Conservation (phyloP, 2,113 vertebrate genomes). For the Pseudolaguvia tuberculata region DNA sequence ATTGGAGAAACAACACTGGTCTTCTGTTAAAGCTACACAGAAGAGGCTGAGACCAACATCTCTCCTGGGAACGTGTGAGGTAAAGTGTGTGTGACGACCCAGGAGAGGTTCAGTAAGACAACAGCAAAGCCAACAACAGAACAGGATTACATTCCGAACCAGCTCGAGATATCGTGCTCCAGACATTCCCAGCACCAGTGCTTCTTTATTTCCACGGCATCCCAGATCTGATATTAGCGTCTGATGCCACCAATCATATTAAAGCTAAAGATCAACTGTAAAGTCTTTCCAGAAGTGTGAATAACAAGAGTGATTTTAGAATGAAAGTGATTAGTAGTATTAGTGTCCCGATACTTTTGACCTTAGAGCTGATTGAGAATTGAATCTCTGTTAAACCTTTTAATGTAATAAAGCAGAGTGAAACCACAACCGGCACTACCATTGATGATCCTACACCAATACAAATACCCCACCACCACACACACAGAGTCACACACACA, state of each 20-base stretch:
- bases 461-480: not conserved
- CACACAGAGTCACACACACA: constrained; percentile 48
- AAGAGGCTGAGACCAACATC: not conserved
- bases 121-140: constrained; percentile 30
- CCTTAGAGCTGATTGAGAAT: constrained; percentile 33
- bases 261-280: too few species aligned
- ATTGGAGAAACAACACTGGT: not conserved
- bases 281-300: too few species aligned
- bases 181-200: too few species aligned
- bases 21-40: not conserved
- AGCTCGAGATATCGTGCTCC: not conserved
- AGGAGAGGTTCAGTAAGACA: constrained; percentile 22
- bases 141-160: constrained; percentile 36
- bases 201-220: too few species aligned
- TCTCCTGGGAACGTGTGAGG: not conserved
- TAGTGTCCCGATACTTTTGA: too few species aligned
- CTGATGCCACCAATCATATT: too few species aligned
- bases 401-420: constrained; percentile 14
- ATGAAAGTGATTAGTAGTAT: too few species aligned
- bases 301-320: too few species aligned
- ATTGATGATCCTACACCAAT: constrained; percentile 59
- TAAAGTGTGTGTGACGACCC: constrained; percentile 8
- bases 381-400: constrained; percentile 25
- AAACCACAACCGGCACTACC: constrained; percentile 53
- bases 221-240: too few species aligned